Conservation (phyloP, 1,140 invertebrate genomes). For the Euglossa dilemma region DNA sequence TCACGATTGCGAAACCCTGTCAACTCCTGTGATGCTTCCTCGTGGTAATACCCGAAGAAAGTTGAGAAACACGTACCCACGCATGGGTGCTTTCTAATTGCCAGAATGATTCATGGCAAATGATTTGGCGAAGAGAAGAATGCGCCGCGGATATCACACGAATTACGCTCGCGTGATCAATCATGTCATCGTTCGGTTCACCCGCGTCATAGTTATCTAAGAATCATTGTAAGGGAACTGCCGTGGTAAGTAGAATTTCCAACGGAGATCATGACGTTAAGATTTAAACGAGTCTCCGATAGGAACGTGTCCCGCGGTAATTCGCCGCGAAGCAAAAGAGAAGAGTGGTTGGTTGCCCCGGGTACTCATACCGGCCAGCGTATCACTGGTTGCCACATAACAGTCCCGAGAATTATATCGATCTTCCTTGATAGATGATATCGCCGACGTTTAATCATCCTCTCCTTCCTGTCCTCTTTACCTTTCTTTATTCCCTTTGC, state of each 20-base stretch:
- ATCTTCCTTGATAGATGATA: conserved; percentile 16
- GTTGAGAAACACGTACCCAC: not conserved
- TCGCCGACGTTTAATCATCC: conserved; percentile 29
- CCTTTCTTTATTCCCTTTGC: not conserved
- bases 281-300: not conserved
- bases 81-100: not conserved
- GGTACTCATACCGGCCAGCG: no score
- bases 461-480: not conserved
- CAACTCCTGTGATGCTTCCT: not conserved
- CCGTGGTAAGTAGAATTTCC: not conserved
- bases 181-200: not conserved
- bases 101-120: not conserved
- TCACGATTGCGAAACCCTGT: not conserved
- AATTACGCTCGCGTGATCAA: not conserved
- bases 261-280: not conserved
- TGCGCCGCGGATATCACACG: not conserved
- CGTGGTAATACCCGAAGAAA: not conserved
- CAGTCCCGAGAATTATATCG: conserved; percentile 7
- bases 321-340: not conserved
- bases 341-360: not conserved
- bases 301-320: not conserved
- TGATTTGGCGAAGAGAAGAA: not conserved
- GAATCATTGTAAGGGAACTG: conserved; percentile 5
- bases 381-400: not conserved
- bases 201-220: conserved; percentile 3